A percentile compares a stretch with the other conserved stretches of the same genome.
These are phyloP conservation scores for Brachionus plicatilis DNA, from an alignment of 1,140 invertebrate species.

Conservation along the genomic window DNA sequence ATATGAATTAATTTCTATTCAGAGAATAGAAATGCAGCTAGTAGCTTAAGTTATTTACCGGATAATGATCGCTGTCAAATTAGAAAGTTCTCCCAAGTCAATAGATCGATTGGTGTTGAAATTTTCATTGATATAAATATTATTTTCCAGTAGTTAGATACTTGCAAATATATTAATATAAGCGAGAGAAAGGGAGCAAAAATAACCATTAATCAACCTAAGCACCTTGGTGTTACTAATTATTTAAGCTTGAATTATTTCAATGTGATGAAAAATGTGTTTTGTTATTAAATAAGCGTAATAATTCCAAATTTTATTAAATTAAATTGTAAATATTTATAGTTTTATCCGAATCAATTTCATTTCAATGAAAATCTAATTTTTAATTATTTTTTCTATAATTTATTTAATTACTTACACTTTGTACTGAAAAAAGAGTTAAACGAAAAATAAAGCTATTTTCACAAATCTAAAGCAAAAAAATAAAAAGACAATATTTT, in stretches of 20 bases:
- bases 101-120: background rate
- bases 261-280: background rate
- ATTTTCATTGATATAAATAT: background rate
- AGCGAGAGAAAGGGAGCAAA: background rate
- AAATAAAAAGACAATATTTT: background rate
- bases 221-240: background rate
- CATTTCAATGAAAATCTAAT: too few species aligned
- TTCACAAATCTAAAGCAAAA: too few species aligned
- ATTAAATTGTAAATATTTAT: too few species aligned
- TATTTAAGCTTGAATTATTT: background rate
- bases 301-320: too few species aligned
- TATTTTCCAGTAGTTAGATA: background rate
- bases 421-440: too few species aligned
- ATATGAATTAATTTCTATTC: constrained; percentile 1
- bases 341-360: too few species aligned
- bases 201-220: background rate
- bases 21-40: background rate
- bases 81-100: background rate
- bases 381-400: too few species aligned
- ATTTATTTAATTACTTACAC: too few species aligned
- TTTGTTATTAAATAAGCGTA: background rate
- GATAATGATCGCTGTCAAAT: constrained; percentile 22
- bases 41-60: background rate
- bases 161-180: background rate
- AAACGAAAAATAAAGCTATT: too few species aligned